Base-by-base conservation (phyloP, 1,140 invertebrate species). In the Anastrepha ludens region DNA sequence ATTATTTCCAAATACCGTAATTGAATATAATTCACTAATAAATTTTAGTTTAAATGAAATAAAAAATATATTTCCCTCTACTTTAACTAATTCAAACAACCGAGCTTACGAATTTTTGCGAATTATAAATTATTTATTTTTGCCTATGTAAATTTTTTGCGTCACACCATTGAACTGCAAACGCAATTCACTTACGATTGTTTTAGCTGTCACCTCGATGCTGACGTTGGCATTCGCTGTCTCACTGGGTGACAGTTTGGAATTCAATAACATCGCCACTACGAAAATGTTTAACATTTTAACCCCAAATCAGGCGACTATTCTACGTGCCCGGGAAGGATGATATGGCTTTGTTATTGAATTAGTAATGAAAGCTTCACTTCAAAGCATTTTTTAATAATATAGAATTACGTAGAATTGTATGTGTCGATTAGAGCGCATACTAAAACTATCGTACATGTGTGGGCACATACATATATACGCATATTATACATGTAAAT, bases 211-310 rank as follows among this genome's bases (percentile, higher is more conserved):
- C 70, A 74, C 70, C 47, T 50, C 41, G 44, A 50, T 29, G 17
- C 29, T 29, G 29, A 29, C 41, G 7, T 29, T 81, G 50, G 74
- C 47, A 55, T n/a, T 50, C 74, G 74, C 20, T 20, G 74, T 55
- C 47, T 81, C 74, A 47, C 47, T 55, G 44, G 39, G 9, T 81
- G 74, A 58, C 74, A 81, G 50, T n/a, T 81, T 81, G 74, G 74
- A 81, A 81, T 81, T 55, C 74, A 81, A 81, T 81, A 81, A 81
- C 8, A 17, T 55, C 74, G 29, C 74, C 67, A 74, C 67, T 47
- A n/a, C 74, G 47, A 55, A 81, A 81, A 81, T 81, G 74, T 81
- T 81, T 20, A 81, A 81, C 20, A 81, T 81, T 81, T 58, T 55
- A 81, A 55, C 74, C 70, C 70, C 39, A 81, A 55, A 17, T 81